Conservation (phyloP, 2,113 vertebrate genomes). For the sheep (Ovis aries) region DNA sequence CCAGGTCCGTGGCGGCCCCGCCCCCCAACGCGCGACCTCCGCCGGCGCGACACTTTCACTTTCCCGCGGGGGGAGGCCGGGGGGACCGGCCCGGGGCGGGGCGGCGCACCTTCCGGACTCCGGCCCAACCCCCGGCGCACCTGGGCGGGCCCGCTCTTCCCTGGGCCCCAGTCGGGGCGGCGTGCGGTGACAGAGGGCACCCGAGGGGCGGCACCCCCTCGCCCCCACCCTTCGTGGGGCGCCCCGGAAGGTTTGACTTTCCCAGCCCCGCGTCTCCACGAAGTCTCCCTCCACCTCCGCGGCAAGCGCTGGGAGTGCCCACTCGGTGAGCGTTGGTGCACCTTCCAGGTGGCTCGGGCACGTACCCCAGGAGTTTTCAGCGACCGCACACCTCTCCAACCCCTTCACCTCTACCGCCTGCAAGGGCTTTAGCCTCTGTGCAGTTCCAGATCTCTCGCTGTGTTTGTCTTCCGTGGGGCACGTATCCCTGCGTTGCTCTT, state of each 20-base stretch:
- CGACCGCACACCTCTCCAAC: neutral
- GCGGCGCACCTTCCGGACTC: constrained; percentile 63
- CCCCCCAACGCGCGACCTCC: neutral
- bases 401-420: neutral
- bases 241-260: neutral
- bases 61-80: constrained; percentile 47
- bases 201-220: constrained; percentile 19
- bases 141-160: constrained; percentile 53
- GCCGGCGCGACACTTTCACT: constrained; percentile 67
- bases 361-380: neutral
- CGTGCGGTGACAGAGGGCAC: constrained; percentile 34
- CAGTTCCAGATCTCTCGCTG: neutral
- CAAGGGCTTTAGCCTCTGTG: neutral
- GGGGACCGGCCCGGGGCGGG: neutral
- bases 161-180: neutral
- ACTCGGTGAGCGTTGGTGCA: neutral
- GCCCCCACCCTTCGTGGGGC: neutral
- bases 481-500: neutral
- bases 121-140: constrained; percentile 50
- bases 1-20: constrained; percentile 27
- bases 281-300: neutral
- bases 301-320: neutral
- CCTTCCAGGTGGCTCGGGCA: neutral
- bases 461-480: neutral
- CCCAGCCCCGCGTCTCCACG: too few relatives aligned